Evolutionary conservation across 2,113 vertebrate genomes (phyloP), one percentile per base, ranked within the genome.

Genomic region (Neolamprologus longior): DNA sequence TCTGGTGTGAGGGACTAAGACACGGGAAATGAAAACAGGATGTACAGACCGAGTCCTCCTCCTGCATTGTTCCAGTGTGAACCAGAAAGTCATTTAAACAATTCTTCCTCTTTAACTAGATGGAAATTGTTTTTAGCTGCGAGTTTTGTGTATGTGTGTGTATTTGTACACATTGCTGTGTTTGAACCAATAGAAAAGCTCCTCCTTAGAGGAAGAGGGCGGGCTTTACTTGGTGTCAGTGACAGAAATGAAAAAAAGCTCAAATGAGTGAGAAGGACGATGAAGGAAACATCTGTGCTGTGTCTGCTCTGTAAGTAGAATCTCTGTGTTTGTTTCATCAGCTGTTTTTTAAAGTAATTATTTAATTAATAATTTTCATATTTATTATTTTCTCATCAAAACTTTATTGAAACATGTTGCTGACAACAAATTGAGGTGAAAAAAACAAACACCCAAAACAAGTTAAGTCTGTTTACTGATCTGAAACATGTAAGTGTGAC

Each of bases 261-360:
- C 17, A 52, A 52, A 52, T 52, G 50, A 52, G 50, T 52, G 50
- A 52, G 19, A 52, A 52, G 50, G 0, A 52, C 0, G 0, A 52
- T 52, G 50, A 52, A 52, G 50, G 50, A 52, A 52, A 52, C 50
- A 9, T 52, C 50, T 52, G 19, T 10, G 1, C 50, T n/a, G 50
- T 52, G 19, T n/a, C 52, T 21, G 52, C 52, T 53, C 5, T 53
- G 52, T 53, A 53, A 53, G 52, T 53, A 53, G 52, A 53, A 53
- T 53, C 52, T 53, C 52, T 11, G 52, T 53, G 52, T 53, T 53
- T 53, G 52, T 21, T 21, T 21, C 0, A 54, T 54, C 3, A 54
- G n/a, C 52, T 54, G n/a, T 54, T 54, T 54, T 21, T 54, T 54
- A 11, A 54, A 54, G n/a, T 54, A 54, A 54, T 21, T 11, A 1